Conservation (phyloP, 2,888 invertebrate genomes). For the Galerucella calmariensis region DNA sequence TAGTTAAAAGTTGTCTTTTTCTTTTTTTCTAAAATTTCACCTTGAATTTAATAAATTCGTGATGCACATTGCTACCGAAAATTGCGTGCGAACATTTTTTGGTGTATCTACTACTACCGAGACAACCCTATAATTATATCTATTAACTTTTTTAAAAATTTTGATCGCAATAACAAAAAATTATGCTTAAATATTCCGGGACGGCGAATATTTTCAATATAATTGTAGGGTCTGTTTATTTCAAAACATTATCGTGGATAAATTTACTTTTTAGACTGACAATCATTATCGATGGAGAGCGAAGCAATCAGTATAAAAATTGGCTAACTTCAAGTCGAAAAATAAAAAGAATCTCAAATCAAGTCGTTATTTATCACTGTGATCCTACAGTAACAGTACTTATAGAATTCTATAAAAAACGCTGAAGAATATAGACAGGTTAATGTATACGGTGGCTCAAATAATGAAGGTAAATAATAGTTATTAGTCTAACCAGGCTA, state of each 20-base stretch:
- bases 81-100: constrained; percentile 53
- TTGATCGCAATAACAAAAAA: constrained; percentile 51
- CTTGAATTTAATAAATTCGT: constrained; percentile 40
- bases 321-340: too few relatives aligned
- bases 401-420: too few relatives aligned
- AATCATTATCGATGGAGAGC: too few relatives aligned
- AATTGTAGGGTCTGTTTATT: constrained; percentile 1
- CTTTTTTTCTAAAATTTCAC: constrained; percentile 23
- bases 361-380: too few relatives aligned
- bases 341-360: too few relatives aligned
- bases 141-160: constrained; percentile 46
- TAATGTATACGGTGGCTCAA: too few relatives aligned
- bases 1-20: background rate
- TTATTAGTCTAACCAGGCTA: too few relatives aligned
- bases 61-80: constrained; percentile 54
- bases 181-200: constrained; percentile 33
- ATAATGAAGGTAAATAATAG: too few relatives aligned
- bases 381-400: too few relatives aligned
- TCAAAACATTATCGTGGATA: background rate
- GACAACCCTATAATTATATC: constrained; percentile 53
- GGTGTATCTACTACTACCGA: constrained; percentile 43
- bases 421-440: too few relatives aligned
- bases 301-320: too few relatives aligned
- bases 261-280: too few relatives aligned
- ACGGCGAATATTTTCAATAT: constrained; percentile 14